Conservation (phyloP, 2,797 vertebrate species). For the Liparis tanakae region DNA sequence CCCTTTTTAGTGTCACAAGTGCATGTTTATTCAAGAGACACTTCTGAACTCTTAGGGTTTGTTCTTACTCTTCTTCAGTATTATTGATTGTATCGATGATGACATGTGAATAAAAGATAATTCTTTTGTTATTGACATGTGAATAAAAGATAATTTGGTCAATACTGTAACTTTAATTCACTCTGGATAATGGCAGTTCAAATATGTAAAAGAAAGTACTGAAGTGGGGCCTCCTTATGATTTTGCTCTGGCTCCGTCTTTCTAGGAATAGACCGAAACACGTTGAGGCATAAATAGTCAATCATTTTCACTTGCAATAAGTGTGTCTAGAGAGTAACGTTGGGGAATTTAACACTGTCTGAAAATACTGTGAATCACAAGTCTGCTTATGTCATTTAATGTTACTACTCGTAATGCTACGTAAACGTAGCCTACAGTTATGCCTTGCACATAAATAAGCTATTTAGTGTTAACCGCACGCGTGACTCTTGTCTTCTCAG, state of each 20-base stretch:
- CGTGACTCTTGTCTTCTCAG: background rate
- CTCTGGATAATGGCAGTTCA: background rate
- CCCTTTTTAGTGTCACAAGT: background rate
- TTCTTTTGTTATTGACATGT: background rate
- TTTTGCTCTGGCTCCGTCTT: background rate
- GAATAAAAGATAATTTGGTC: background rate
- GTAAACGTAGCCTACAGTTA: background rate
- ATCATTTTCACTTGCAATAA: background rate
- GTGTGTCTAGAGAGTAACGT: background rate
- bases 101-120: background rate
- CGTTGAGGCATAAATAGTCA: conserved; percentile 1
- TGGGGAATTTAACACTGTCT: background rate
- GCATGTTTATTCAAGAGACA: conserved; percentile 4
- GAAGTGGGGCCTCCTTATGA: background rate
- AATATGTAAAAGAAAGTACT: conserved; percentile 6
- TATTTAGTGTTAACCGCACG: background rate
- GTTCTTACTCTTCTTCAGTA: background rate
- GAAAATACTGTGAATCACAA: background rate
- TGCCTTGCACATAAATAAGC: background rate
- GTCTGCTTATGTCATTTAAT: background rate
- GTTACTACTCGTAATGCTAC: background rate
- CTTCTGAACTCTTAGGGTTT: background rate
- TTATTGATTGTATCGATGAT: background rate
- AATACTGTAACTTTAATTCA: background rate
- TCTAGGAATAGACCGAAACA: conserved; percentile 18